A percentile compares a stretch with the other conserved stretches of the same genome.
phyloP scores from a whole-genome alignment of 1,140 invertebrate species.

The Epicauta chinensis region DNA sequence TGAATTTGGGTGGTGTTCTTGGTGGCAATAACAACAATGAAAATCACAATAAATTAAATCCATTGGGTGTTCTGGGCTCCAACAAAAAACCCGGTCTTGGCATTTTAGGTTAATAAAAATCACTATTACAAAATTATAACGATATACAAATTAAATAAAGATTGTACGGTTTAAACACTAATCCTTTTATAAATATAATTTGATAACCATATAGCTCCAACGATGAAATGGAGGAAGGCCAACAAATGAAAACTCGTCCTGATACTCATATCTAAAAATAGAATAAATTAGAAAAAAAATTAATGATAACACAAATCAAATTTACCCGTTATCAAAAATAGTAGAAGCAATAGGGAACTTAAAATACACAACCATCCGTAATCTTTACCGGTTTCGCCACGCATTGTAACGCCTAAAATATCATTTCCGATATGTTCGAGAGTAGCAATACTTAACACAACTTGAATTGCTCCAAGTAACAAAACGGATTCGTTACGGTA shows the following conservation, averaged over 20 bases:
- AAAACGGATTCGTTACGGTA: slow-evolving; percentile 23
- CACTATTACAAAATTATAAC: not conserved
- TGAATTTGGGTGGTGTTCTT: no score
- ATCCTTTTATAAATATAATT: slow-evolving; percentile 38
- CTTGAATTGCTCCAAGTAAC: slow-evolving; percentile 30
- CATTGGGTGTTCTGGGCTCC: no score
- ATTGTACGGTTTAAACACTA: slow-evolving; percentile 13
- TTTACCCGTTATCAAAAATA: slow-evolving; percentile 28
- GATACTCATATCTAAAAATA: slow-evolving; percentile 34
- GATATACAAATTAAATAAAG: slow-evolving; percentile 2
- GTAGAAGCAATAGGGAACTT: slow-evolving; percentile 20
- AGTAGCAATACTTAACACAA: slow-evolving; percentile 31
- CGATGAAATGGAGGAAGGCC: slow-evolving; percentile 34
- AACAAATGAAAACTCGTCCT: slow-evolving; percentile 33
- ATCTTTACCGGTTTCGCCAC: slow-evolving; percentile 30
- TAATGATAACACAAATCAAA: not conserved
- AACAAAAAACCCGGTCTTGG: no score
- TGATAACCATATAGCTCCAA: slow-evolving; percentile 32
- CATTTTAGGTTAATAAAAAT: not conserved
- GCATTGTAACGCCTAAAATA: slow-evolving; percentile 25
- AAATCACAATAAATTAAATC: no score
- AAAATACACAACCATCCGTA: slow-evolving; percentile 22
- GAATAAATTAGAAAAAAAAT: no score
- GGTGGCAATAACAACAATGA: no score
- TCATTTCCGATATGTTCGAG: slow-evolving; percentile 29